Conservation (phyloP, 2,888 invertebrate species). For the Clanis bilineata region DNA sequence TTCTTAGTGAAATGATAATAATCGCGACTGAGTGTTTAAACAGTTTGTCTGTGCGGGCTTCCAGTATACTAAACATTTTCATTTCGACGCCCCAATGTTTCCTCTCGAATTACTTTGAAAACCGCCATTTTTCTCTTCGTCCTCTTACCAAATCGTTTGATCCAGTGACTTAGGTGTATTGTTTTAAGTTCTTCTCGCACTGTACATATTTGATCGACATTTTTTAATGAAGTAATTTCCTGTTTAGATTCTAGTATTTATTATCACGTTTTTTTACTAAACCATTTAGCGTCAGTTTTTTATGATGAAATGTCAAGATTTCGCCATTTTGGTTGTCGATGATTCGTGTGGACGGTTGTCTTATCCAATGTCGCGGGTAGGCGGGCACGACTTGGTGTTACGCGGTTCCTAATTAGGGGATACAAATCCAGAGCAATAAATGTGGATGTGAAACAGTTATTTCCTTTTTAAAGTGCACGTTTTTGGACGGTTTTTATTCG, state of each 20-base stretch:
- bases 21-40: conserved; percentile 76
- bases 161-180: conserved; percentile 56
- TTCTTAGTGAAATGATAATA: conserved; percentile 77
- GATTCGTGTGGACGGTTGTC: background rate
- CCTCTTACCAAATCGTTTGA: background rate
- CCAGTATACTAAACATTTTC: conserved; percentile 71
- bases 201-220: conserved; percentile 59
- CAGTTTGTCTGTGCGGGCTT: conserved; percentile 80
- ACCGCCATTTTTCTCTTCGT: background rate
- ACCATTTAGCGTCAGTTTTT: conserved; percentile 3
- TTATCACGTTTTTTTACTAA: conserved; percentile 36
- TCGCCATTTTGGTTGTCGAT: background rate
- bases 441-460: conserved; percentile 69
- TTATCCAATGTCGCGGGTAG: background rate
- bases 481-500: conserved; percentile 57
- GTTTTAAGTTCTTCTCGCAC: conserved; percentile 54
- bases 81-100: conserved; percentile 53
- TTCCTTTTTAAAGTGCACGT: conserved; percentile 45
- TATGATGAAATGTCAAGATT: background rate
- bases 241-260: conserved; percentile 69
- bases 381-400: conserved; percentile 29
- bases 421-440: conserved; percentile 69
- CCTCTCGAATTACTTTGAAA: background rate
- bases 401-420: conserved; percentile 60
- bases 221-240: conserved; percentile 49